Evolutionary conservation across 1,140 invertebrate species (phyloP).

Genomic region (Zaprionus taronus): DNA sequence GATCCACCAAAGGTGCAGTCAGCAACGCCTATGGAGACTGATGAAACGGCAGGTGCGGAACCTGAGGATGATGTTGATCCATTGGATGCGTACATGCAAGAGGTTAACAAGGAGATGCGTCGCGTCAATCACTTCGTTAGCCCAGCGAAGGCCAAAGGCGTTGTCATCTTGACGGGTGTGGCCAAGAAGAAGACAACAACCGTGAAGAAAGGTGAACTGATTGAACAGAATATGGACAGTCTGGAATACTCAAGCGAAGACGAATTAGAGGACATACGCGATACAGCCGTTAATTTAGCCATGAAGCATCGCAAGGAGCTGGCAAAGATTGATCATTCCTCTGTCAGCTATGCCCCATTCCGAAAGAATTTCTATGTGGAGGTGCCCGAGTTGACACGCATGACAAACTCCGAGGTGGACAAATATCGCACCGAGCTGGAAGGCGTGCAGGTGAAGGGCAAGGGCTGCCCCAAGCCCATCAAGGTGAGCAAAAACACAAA

Average conservation of each 20-base stretch:
- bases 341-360: slow-evolving; percentile 94
- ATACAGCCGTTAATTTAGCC: slow-evolving; percentile 94
- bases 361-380: slow-evolving; percentile 99
- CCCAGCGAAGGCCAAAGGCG: slow-evolving; percentile 79
- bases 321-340: slow-evolving; percentile 94
- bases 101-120: slow-evolving; percentile 92
- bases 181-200: slow-evolving; percentile 92
- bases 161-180: slow-evolving; percentile 95
- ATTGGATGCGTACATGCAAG: slow-evolving; percentile 98
- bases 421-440: slow-evolving; percentile 93
- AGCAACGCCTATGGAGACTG: slow-evolving; percentile 4
- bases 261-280: slow-evolving; percentile 96
- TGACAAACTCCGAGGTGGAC: slow-evolving; percentile 96
- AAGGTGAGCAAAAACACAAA: slow-evolving; percentile 84
- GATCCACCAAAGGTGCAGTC: background rate
- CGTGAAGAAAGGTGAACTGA: slow-evolving; percentile 94
- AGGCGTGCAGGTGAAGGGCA: slow-evolving; percentile 93
- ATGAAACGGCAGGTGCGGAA: background rate
- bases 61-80: slow-evolving; percentile 94
- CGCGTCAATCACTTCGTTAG: slow-evolving; percentile 91
- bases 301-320: slow-evolving; percentile 95
- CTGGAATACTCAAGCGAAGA: slow-evolving; percentile 99
- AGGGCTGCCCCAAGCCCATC: slow-evolving; percentile 97
- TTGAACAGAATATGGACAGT: slow-evolving; percentile 98
- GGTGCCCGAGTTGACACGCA: slow-evolving; percentile 91